Evolutionary conservation across 2,888 invertebrate species (phyloP), one percentile per base, ranked within the genome.

Genomic region (Acleris sparsana): DNA sequence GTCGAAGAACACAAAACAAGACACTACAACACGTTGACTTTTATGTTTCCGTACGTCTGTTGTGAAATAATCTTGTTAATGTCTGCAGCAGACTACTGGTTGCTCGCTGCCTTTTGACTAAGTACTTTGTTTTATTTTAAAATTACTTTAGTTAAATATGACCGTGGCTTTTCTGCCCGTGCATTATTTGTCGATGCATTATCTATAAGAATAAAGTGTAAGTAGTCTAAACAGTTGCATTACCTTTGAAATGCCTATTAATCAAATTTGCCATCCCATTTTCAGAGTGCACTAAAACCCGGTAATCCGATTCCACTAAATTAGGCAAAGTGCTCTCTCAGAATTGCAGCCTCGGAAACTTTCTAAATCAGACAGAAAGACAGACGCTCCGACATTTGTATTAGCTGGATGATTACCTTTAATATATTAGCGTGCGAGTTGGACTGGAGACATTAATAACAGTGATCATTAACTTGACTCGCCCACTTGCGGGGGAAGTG

Each of bases 281-380:
- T 17, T 17, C 25, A 18, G 22, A 20, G 53, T 11, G 29, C 22
- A 44, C 60, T 51, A 60, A 62, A 51, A 25, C 16, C 16, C 17
- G 9, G n/a, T 17, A 61, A 46, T n/a, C 51, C 39, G 46, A 65
- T 61, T 62, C 17, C 48, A 44, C 33, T n/a, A 56, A 60, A 65
- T 65, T 65, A 65, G 60, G 44, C 65, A 56, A 20, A 64, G 60
- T 57, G 57, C 65, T 51, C 56, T 65, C 51, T 33, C 60, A 18
- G 13, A 52, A 65, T 55, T 49, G 58, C 64, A 49, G n/a, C 44
- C 49, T 44, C 49, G 17, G 29, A 60, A 65, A 62, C 61, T 53
- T 66, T 56, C 33, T 22, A 57, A 16, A 55, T 25, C 57, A 57
- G 57, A 62, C 61, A 57, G 61, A 52, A 33, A 61, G 61, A 57